phyloP scores from a whole-genome alignment of 2,888 invertebrate genomes.

The Drosophila suboccidentalis region DNA sequence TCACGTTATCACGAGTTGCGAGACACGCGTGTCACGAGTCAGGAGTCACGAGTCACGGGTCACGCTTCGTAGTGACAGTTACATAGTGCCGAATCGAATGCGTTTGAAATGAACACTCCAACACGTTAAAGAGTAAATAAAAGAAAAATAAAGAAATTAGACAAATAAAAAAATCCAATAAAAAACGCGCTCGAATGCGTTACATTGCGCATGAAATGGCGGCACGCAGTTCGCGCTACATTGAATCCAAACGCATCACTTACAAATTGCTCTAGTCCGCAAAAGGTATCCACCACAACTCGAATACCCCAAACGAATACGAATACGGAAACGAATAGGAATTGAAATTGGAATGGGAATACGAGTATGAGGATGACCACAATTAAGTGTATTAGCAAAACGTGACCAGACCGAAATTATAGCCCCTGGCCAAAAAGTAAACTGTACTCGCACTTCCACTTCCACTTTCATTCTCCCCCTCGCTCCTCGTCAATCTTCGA shows the following conservation, averaged over 20 bases:
- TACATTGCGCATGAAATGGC: constrained; percentile 78
- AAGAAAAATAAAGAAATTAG: not conserved
- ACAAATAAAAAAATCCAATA: not conserved
- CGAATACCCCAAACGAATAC: constrained; percentile 10
- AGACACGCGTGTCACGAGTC: constrained; percentile 6
- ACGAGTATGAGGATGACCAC: constrained; percentile 32
- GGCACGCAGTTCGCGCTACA: constrained; percentile 81
- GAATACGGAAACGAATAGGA: constrained; percentile 7
- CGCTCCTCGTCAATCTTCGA: constrained; percentile 1
- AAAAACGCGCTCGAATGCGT: constrained; percentile 65
- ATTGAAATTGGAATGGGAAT: constrained; percentile 1
- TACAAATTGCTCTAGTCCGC: constrained; percentile 70
- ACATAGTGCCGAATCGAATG: constrained; percentile 14
- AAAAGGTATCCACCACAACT: constrained; percentile 65
- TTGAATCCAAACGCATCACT: constrained; percentile 71
- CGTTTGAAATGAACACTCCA: constrained; percentile 36
- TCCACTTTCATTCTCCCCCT: not conserved
- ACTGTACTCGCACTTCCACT: constrained; percentile 27
- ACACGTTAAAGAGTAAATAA: constrained; percentile 25
- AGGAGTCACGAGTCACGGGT: constrained; percentile 4
- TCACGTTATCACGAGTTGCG: constrained; percentile 14
- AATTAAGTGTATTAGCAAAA: constrained; percentile 81
- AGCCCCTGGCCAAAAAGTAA: constrained; percentile 58
- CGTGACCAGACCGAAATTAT: constrained; percentile 76
- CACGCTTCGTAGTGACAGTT: constrained; percentile 19